Evolutionary conservation across 2,797 vertebrate genomes (phyloP), one percentile per base, ranked within the genome.

Genomic region (Pagetopsis macropterus): DNA sequence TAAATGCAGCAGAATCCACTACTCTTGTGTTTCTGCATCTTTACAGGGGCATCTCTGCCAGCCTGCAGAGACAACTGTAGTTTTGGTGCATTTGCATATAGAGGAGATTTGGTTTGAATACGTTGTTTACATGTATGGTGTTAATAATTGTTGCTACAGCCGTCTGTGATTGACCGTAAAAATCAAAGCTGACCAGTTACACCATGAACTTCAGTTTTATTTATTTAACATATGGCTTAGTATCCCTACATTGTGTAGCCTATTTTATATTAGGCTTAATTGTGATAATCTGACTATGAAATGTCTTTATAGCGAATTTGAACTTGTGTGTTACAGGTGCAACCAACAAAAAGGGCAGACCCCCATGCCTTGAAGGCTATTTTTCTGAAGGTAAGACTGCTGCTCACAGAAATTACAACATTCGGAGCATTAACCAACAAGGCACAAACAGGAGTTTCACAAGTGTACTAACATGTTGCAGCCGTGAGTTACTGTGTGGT

Each of bases 301-400:
- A 12, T 70, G 49, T 46, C 41, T 14, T 55, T 13, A 72, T 60
- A 31, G n/a, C 31, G 37, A 65, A 63, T 66, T 52, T 4, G 17
- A 76, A 74, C 43, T 70, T 85, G 51, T 88, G 56, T 90, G 67
- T 89, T 94, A 56, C 85, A 96, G 96, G 96, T 97, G 89, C 96
- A 97, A 68, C 89, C 92, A 44, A 96, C 95, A 70, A 96, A 95
- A 93, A 93, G 97, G 94, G 98, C 95, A 15, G 96, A 99, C 89
- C 96, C 97, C n/a, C 90, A 91, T 82, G 96, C 97, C 70, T 94
- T 99, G 72, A 97, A 96, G 89, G 91, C 55, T 84, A 93, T 98
- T 84, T 99, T 99, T 86, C 91, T 97, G 56, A 95, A 98, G 97
- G 98, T 99, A 96, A 96, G 95, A 68, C 45, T 75, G 56, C 33